phyloP scores from a whole-genome alignment of 2,888 invertebrate genomes.

The Itoplectis maculator region DNA sequence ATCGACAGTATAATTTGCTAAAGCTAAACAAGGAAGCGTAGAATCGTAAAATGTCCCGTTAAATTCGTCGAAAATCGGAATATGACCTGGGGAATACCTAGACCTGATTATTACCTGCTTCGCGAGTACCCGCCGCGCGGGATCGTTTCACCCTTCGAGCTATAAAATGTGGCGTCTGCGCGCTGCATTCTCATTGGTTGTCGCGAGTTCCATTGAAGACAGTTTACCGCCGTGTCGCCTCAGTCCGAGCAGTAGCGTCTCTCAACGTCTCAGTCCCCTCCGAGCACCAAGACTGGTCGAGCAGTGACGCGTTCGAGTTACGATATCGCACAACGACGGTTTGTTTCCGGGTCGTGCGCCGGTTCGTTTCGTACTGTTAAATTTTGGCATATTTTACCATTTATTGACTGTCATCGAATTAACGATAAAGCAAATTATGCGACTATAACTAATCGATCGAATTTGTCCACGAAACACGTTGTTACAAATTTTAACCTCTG shows the following conservation, averaged over 20 bases:
- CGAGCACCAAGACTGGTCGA: no score
- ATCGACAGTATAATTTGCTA: conserved; percentile 1
- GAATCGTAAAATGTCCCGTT: conserved; percentile 1
- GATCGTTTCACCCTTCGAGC: neutral
- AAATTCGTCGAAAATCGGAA: conserved; percentile 1
- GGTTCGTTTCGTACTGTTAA: conserved; percentile 2
- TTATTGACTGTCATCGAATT: neutral
- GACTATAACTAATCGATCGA: neutral
- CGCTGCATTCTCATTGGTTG: conserved; percentile 9
- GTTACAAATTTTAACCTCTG: neutral
- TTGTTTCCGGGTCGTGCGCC: neutral
- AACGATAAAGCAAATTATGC: neutral
- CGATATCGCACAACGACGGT: neutral
- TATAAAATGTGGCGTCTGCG: neutral
- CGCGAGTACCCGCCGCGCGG: neutral
- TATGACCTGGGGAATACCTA: conserved; percentile 15
- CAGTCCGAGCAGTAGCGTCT: neutral
- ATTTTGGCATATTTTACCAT: conserved; percentile 17
- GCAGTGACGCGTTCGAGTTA: neutral
- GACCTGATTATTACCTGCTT: neutral
- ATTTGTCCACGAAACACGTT: conserved; percentile 2
- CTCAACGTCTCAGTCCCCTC: neutral
- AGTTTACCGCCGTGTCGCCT: neutral
- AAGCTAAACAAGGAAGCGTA: neutral
- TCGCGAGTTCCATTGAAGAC: neutral